Conservation (phyloP, 2,888 invertebrate species). For the Thecophora atra region DNA sequence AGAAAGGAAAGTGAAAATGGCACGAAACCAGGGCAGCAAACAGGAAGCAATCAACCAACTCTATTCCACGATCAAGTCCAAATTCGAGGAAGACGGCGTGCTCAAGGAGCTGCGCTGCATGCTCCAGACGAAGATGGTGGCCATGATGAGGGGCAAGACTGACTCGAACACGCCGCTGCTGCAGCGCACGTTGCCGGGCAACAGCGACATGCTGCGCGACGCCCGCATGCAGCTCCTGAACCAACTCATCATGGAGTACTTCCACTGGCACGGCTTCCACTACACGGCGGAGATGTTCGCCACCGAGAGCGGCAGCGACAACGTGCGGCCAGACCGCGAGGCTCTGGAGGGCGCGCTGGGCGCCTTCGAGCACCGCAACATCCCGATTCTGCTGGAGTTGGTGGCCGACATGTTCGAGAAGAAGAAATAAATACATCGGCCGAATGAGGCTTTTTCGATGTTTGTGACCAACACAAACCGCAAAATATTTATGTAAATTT, state of each 20-base stretch:
- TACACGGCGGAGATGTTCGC: conserved; percentile 61
- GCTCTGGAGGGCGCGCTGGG: conserved; percentile 51
- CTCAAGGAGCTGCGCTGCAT: conserved; percentile 54
- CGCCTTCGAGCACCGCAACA: conserved; percentile 46
- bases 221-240: conserved; percentile 49
- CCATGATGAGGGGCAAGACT: conserved; percentile 52
- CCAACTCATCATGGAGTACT: conserved; percentile 64
- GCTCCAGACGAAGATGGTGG: conserved; percentile 54
- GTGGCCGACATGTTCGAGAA: conserved; percentile 45
- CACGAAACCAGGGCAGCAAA: conserved; percentile 40
- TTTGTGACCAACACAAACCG: not conserved
- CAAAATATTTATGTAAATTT: not conserved
- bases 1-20: no score
- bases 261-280: conserved; percentile 61
- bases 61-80: conserved; percentile 49
- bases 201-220: conserved; percentile 36
- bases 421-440: conserved; percentile 29
- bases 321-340: conserved; percentile 47
- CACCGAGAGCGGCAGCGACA: conserved; percentile 54
- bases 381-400: conserved; percentile 58
- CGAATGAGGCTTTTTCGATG: not conserved
- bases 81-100: conserved; percentile 54
- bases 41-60: conserved; percentile 48
- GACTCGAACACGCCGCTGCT: conserved; percentile 37
- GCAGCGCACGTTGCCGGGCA: conserved; percentile 24